These are phyloP conservation scores for Cremastinae sp. DNA, from an alignment of 2,888 invertebrate species.

Conservation along the genomic window DNA sequence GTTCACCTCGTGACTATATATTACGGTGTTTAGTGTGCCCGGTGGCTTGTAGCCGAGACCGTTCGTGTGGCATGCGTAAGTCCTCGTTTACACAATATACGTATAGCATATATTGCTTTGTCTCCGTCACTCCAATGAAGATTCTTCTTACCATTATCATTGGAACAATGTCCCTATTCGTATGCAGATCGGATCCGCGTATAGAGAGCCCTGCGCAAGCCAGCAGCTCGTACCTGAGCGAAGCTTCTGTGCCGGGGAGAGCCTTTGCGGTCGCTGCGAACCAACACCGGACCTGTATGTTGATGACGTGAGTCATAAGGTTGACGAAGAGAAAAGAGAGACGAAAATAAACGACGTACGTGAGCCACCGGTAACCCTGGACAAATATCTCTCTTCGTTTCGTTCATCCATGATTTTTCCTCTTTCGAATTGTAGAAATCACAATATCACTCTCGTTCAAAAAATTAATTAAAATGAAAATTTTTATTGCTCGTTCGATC, in stretches of 20 bases:
- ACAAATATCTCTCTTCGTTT: slow-evolving; percentile 57
- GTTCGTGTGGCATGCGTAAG: slow-evolving; percentile 49
- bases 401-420: slow-evolving; percentile 34
- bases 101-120: slow-evolving; percentile 6
- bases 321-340: slow-evolving; percentile 45
- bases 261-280: neutral
- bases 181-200: slow-evolving; percentile 61
- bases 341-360: slow-evolving; percentile 23
- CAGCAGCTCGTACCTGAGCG: slow-evolving; percentile 51
- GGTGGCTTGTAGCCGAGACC: slow-evolving; percentile 34
- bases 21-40: slow-evolving; percentile 45
- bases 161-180: slow-evolving; percentile 63
- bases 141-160: slow-evolving; percentile 62
- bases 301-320: slow-evolving; percentile 60
- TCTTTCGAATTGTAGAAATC: slow-evolving; percentile 21
- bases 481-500: slow-evolving; percentile 10
- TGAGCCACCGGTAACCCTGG: slow-evolving; percentile 24
- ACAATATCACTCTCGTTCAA: slow-evolving; percentile 11
- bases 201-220: slow-evolving; percentile 30
- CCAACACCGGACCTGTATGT: slow-evolving; percentile 20
- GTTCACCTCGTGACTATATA: slow-evolving; percentile 45
- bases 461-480: neutral
- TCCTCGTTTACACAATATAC: slow-evolving; percentile 6
- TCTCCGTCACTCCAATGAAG: slow-evolving; percentile 43
- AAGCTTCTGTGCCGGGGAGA: slow-evolving; percentile 28